Percentiles rank a stretch among this genome's conserved stretches.
Evolutionary conservation across 2,888 invertebrate genomes (phyloP).

Genomic region (Glaucopsyche alexis): DNA sequence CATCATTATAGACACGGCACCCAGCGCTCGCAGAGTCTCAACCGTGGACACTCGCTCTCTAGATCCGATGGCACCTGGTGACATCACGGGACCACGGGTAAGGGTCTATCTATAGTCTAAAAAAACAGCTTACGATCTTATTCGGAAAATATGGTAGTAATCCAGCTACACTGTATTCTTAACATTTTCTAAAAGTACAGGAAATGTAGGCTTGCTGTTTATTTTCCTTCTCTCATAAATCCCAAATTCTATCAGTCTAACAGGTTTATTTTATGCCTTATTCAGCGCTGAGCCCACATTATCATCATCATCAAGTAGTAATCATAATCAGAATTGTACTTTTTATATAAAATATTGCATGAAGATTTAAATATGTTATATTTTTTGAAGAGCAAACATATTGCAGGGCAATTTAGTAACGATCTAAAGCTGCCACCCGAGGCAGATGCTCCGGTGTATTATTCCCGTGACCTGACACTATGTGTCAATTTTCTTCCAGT

Average conservation of each 20-base stretch:
- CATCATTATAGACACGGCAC: slow-evolving; percentile 81
- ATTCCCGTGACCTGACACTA: slow-evolving; percentile 1
- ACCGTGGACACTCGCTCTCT: slow-evolving; percentile 85
- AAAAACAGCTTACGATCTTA: too few relatives aligned
- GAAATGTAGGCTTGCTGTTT: too few relatives aligned
- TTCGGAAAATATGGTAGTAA: too few relatives aligned
- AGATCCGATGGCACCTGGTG: slow-evolving; percentile 89
- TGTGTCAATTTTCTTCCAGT: slow-evolving; percentile 8
- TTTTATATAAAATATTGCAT: too few relatives aligned
- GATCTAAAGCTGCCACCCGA: not conserved
- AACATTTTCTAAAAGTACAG: too few relatives aligned
- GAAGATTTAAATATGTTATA: not conserved
- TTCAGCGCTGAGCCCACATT: too few relatives aligned
- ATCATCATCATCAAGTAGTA: too few relatives aligned
- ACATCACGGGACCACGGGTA: slow-evolving; percentile 88
- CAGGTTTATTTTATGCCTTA: too few relatives aligned
- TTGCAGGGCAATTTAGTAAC: not conserved
- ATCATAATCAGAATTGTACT: too few relatives aligned
- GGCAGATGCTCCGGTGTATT: not conserved
- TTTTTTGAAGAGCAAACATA: not conserved
- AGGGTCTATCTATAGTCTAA: slow-evolving; percentile 31
- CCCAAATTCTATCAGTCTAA: too few relatives aligned
- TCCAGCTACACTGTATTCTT: too few relatives aligned
- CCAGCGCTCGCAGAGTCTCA: slow-evolving; percentile 87
- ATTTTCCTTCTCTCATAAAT: too few relatives aligned